A percentile compares a stretch with the other conserved stretches of the same genome.
These are phyloP conservation scores for Salmo trutta DNA, from an alignment of 2,797 vertebrate species.

Conservation along the genomic window DNA sequence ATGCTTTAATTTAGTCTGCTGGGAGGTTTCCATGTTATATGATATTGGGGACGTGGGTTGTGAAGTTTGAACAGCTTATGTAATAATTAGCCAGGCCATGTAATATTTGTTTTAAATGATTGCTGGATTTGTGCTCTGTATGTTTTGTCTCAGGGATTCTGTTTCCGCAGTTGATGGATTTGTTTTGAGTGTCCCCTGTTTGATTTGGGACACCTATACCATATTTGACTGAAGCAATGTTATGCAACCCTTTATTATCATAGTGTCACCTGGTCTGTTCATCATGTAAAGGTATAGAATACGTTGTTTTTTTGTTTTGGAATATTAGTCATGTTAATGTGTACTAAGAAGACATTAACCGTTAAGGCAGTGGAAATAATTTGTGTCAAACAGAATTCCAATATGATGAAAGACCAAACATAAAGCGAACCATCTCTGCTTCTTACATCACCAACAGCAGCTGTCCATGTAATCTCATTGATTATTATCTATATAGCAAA, in stretches of 20 bases:
- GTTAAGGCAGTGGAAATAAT: neutral
- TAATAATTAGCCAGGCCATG: neutral
- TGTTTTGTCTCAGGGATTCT: neutral
- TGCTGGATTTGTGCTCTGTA: constrained; percentile 3
- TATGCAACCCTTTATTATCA: neutral
- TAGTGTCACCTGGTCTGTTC: neutral
- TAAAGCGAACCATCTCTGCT: neutral
- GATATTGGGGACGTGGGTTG: constrained; percentile 5
- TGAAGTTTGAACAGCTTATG: constrained; percentile 17
- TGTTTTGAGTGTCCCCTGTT: constrained; percentile 1
- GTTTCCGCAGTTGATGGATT: neutral
- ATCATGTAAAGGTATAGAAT: neutral
- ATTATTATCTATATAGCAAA: no score
- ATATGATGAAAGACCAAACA: neutral
- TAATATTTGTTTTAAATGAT: neutral
- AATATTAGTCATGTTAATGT: neutral
- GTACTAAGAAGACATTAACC: neutral
- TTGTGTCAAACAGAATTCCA: neutral
- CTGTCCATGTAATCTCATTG: no score
- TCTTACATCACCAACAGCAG: neutral
- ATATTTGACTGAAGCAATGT: neutral
- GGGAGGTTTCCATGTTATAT: neutral
- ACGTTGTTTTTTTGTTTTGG: neutral
- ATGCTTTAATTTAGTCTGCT: neutral
- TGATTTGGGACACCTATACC: neutral